Percentiles rank a stretch among this genome's conserved stretches.
Conservation (phyloP, 1,140 invertebrate genomes). For the Elymnias hypermnestra region DNA sequence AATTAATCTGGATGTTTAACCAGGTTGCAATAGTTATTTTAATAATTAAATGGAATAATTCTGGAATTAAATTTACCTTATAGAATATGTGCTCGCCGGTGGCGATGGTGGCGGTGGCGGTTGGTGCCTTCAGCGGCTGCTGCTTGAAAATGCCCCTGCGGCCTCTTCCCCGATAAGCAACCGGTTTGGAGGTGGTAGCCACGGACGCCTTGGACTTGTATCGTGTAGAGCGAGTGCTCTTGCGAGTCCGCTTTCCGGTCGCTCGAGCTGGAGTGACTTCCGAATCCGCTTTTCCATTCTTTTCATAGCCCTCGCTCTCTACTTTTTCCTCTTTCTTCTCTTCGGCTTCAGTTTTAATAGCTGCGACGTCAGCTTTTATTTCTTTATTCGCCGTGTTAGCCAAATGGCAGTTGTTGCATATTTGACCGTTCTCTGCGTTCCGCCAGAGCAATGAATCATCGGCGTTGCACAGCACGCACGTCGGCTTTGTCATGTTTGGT, state of each 20-base stretch:
- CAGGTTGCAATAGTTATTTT: no score
- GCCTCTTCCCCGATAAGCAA: constrained; percentile 82
- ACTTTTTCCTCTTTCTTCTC: constrained; percentile 56
- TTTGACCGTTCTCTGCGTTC: constrained; percentile 63
- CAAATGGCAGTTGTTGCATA: constrained; percentile 70
- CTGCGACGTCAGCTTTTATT: constrained; percentile 27
- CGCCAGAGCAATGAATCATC: constrained; percentile 69
- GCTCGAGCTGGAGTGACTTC: constrained; percentile 60
- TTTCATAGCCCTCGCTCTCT: constrained; percentile 35
- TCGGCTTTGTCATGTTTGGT: constrained; percentile 70
- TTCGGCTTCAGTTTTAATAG: constrained; percentile 48
- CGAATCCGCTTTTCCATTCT: constrained; percentile 43
- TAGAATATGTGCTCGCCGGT: constrained; percentile 90
- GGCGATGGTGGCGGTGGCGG: constrained; percentile 86
- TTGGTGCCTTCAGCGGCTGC: constrained; percentile 88
- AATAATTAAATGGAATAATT: no score
- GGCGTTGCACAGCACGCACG: constrained; percentile 61
- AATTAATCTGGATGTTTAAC: no score
- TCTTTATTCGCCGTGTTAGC: constrained; percentile 51
- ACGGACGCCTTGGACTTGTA: constrained; percentile 62
- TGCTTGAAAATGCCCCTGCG: constrained; percentile 89
- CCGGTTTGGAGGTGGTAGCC: constrained; percentile 33
- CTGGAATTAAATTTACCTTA: no score
- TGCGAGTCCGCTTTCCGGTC: constrained; percentile 59
- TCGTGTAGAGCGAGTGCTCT: constrained; percentile 65